phyloP scores from a whole-genome alignment of 2,113 vertebrate genomes.

The Ifrita kowaldi region DNA sequence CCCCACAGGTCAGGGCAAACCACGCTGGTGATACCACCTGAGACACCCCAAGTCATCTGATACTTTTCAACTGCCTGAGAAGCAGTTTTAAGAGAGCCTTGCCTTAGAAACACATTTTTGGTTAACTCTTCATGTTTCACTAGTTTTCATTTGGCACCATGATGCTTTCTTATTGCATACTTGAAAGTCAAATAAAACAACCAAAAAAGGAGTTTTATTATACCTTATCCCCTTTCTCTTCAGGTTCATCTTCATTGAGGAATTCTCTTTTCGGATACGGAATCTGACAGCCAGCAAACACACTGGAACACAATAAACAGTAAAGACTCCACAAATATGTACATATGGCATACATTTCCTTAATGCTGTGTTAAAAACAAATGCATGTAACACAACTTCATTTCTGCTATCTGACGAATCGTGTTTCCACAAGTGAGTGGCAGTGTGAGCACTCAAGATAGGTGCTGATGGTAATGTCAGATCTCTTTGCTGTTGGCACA shows the following conservation, averaged over 20 bases:
- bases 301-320: conserved; percentile 74
- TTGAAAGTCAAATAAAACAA: not conserved
- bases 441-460: not conserved
- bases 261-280: conserved; percentile 98
- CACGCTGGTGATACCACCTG: rapidly evolving
- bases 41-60: not conserved
- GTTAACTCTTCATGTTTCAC: not conserved
- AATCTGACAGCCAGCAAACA: conserved; percentile 98
- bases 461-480: not conserved
- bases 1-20: not conserved
- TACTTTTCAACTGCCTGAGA: not conserved
- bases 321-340: not conserved
- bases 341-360: not conserved
- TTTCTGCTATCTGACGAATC: not conserved
- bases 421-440: not conserved
- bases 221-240: conserved; percentile 98
- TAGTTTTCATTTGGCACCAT: not conserved
- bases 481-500: not conserved
- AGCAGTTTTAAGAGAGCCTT: not conserved
- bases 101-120: not conserved
- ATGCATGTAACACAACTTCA: not conserved
- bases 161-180: not conserved
- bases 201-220: not conserved
- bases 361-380: not conserved
- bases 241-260: conserved; percentile 95